Evolutionary conservation across 2,888 invertebrate genomes (phyloP), one percentile per base, ranked within the genome.

Genomic region (Ischnura elegans): DNA sequence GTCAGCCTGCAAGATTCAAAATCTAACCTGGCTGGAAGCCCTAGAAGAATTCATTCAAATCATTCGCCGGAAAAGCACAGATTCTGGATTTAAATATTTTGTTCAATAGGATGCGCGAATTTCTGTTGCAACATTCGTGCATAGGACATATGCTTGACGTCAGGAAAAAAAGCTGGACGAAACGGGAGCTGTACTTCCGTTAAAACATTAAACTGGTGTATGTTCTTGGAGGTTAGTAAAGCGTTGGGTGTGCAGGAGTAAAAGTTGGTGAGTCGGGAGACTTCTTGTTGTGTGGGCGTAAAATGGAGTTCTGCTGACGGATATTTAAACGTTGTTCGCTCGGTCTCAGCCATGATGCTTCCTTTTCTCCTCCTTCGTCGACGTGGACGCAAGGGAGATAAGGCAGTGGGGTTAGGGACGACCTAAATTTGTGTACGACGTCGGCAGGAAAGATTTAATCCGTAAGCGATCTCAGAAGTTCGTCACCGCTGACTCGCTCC

Each of bases 391-490:
- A 36, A 2, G 51, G 76, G 29, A 76, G 76, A 76, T 76, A 76
- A 76, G 76, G 36, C 29, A 76, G 76, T 8, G 76, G 76, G 36
- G 36, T 29, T 36, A 8, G 76, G 29, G 76, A 29, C 76, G 76
- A 76, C 76, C 76, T 76, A 76, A 76, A 76, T 76, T 76, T 76
- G 76, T 8, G 36, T 76, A 6, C 76, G 25, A 16, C 76, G 36
- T 76, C 36, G 36, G 8, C 76, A 13, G 36, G 10, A 76, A 36
- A 36, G 76, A 76, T 76, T 76, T 36, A 29, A 36, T 36, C 76
- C 29, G 29, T 76, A 61, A 61, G n/a, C 61, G 61, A 61, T 76
- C 76, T 76, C 76, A 76, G 36, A 76, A 76, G 76, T 76, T 76
- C 76, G 76, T 76, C 76, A 76, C 36, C 36, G 76, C 76, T 76